Evolutionary conservation across 2,113 vertebrate genomes (phyloP).

Genomic region (Otus sunia): DNA sequence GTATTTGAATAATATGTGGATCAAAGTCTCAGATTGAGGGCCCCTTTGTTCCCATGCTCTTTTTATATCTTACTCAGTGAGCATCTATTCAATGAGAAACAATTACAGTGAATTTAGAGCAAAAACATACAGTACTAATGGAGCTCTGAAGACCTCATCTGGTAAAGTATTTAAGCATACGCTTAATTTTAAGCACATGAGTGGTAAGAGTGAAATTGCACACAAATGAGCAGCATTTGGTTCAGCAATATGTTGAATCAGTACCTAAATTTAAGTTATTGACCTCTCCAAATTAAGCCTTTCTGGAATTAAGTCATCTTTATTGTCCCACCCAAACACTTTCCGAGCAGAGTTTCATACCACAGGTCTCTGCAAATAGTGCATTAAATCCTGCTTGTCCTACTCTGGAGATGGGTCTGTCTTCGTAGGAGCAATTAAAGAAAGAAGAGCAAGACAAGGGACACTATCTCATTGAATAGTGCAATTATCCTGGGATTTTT

Average conservation of each 20-base stretch:
- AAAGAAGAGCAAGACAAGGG: not conserved
- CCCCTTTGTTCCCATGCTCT: conserved; percentile 61
- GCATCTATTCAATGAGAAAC: conserved; percentile 56
- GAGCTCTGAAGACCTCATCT: conserved; percentile 49
- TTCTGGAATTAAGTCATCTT: not conserved
- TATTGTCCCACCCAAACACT: not conserved
- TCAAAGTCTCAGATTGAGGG: conserved; percentile 61
- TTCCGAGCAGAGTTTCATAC: not conserved
- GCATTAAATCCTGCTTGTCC: not conserved
- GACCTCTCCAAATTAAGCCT: not conserved
- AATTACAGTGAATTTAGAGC: conserved; percentile 63
- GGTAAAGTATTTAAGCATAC: conserved; percentile 34
- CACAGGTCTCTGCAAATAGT: not conserved
- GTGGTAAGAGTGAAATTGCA: not conserved
- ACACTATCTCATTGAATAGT: not conserved
- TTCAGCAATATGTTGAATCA: not conserved
- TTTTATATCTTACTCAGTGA: conserved; percentile 57
- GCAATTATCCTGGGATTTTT: not conserved
- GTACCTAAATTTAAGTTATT: not conserved
- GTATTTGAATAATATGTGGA: conserved; percentile 66
- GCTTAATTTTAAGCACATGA: conserved; percentile 59
- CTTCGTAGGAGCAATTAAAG: not conserved
- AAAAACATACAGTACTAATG: conserved; percentile 52
- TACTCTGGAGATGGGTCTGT: not conserved
- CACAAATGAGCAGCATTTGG: not conserved